Evolutionary conservation across 1,140 invertebrate species (phyloP).

Genomic region (Colletes gigas): DNA sequence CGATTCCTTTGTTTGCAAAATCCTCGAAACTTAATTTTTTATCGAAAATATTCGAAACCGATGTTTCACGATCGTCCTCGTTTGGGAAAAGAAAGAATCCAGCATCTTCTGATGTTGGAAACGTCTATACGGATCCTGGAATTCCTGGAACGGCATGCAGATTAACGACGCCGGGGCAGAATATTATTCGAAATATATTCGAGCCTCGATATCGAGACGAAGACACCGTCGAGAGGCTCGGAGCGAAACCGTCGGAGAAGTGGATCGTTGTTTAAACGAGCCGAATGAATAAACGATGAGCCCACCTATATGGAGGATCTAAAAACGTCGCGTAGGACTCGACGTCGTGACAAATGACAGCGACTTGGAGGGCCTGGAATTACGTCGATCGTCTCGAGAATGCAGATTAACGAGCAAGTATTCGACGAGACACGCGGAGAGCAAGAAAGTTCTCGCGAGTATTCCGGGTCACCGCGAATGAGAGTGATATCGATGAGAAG

Average conservation of each 20-base stretch:
- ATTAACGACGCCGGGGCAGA: too few relatives aligned
- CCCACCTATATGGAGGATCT: constrained; percentile 29
- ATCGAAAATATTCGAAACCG: too few relatives aligned
- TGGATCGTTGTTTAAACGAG: constrained; percentile 14
- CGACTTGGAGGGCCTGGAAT: constrained; percentile 33
- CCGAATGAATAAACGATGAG: constrained; percentile 29
- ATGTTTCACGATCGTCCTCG: too few relatives aligned
- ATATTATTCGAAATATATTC: too few relatives aligned
- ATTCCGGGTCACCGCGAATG: constrained; percentile 13
- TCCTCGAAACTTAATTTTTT: too few relatives aligned
- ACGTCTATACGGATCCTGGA: too few relatives aligned
- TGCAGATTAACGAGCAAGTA: constrained; percentile 54
- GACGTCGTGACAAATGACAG: constrained; percentile 46
- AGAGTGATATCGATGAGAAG: background rate
- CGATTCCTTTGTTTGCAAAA: background rate
- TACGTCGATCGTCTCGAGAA: constrained; percentile 40
- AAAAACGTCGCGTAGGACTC: constrained; percentile 27
- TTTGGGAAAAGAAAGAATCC: too few relatives aligned
- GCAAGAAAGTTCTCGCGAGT: constrained; percentile 12
- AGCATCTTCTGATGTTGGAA: too few relatives aligned
- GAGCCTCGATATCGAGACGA: background rate
- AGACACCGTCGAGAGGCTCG: constrained; percentile 25
- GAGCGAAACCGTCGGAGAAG: constrained; percentile 27
- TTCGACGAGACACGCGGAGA: background rate
- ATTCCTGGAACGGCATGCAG: too few relatives aligned